Evolutionary conservation across 2,797 vertebrate species (phyloP), one percentile per base, ranked within the genome.

Genomic region (Gymnoscopelus microlampas): DNA sequence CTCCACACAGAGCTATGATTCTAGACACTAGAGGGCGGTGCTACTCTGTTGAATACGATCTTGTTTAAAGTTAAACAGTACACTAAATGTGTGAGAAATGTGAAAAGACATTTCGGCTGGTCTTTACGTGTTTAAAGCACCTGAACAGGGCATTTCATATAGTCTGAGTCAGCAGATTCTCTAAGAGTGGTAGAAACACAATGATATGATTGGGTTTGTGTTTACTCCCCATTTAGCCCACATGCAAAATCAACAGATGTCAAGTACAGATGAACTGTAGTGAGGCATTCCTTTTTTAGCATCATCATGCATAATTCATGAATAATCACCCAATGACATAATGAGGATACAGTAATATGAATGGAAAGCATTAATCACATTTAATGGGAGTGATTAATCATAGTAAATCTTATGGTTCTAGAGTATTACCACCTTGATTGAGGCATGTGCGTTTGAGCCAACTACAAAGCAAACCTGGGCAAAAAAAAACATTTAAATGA

Each of bases 101-200:
- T 9, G 39, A 44, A 44, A 44, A 44, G 39, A 44, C 39, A 44
- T 39, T 39, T 39, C 5, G 4, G 35, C 39, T 44, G 39, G 39
- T 44, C 39, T 44, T 9, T 35, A 35, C 7, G 5, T 35, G 39
- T 48, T 64, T 47, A 53, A 5, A 49, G 12, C 69, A 76, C 70
- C 60, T 79, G 79, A 82, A 44, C 2, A 73, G 68, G 26, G 64
- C 19, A 26, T n/a, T 39, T 59, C 26, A 23, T 51, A 44, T 64
- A n/a, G 60, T 68, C 15, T 47, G 58, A 85, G 29, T 47, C 15
- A 4, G 5, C 3, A 56, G 71, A 60, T 14, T 13, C 55, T 55
- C 10, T 14, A 56, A 60, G 23, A 66, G 53, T 60, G 47, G 64
- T 15, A 68, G 15, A 68, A 76, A 66, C 2, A 74, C 3, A 51